A percentile compares a stretch with the other conserved stretches of the same genome.
Conservation (phyloP, 1,140 invertebrate species). For the Leptestheria dahalacensis region DNA sequence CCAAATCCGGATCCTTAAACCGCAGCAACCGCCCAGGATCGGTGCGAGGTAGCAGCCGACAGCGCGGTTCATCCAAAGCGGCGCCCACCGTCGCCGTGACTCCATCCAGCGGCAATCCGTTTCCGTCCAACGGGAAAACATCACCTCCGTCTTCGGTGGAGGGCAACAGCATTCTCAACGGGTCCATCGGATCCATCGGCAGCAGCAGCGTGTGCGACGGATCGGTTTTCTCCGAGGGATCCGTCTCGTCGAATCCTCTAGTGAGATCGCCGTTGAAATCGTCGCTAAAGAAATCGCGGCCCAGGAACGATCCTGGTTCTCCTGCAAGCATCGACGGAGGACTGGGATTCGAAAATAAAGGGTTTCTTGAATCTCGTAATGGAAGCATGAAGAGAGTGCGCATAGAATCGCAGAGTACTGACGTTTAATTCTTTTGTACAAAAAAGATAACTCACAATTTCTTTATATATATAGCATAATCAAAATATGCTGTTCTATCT, state of each 20-base stretch:
- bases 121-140: neutral
- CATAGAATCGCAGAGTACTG: conserved; percentile 10
- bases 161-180: conserved; percentile 15
- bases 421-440: conserved; percentile 3
- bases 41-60: neutral
- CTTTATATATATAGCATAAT: neutral
- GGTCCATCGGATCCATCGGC: conserved; percentile 14
- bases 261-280: conserved; percentile 13
- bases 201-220: conserved; percentile 1
- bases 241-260: conserved; percentile 5
- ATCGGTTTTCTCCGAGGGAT: conserved; percentile 13
- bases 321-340: conserved; percentile 6
- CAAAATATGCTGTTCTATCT: too few relatives aligned
- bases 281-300: conserved; percentile 11
- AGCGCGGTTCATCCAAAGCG: neutral
- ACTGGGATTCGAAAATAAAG: conserved; percentile 10
- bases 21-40: neutral
- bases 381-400: conserved; percentile 16
- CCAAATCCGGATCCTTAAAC: neutral
- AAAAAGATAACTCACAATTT: neutral
- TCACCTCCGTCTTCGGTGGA: conserved; percentile 5
- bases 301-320: conserved; percentile 5
- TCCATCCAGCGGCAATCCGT: conserved; percentile 12
- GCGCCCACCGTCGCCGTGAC: conserved; percentile 7
- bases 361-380: conserved; percentile 3